phyloP scores from a whole-genome alignment of 2,888 invertebrate species.

The Dascillus cervinus region DNA sequence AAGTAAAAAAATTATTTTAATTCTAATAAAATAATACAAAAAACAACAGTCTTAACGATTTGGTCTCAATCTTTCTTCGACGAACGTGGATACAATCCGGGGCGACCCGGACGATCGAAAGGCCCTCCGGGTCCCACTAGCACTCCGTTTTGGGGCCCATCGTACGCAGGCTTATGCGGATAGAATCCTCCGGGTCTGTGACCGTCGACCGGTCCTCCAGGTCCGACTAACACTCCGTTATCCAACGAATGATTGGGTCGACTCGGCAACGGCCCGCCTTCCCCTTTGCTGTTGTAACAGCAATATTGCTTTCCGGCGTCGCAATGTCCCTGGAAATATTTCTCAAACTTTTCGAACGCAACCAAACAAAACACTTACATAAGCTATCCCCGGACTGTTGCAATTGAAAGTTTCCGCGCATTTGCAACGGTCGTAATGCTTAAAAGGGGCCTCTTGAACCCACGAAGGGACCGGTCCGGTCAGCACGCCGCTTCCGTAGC shows the following conservation, averaged over 20 bases:
- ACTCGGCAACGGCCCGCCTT: conserved; percentile 32
- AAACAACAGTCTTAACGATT: too few relatives aligned
- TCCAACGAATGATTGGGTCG: conserved; percentile 36
- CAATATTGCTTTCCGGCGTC: conserved; percentile 56
- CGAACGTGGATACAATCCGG: too few relatives aligned
- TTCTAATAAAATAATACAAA: too few relatives aligned
- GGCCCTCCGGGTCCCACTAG: conserved; percentile 48
- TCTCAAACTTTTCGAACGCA: too few relatives aligned
- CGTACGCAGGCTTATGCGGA: conserved; percentile 10
- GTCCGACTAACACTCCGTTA: conserved; percentile 44
- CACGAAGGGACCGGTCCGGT: conserved; percentile 42
- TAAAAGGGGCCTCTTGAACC: conserved; percentile 35
- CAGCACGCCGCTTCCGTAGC: conserved; percentile 24
- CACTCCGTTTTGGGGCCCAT: conserved; percentile 25
- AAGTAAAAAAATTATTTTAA: too few relatives aligned
- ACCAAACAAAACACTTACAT: conserved; percentile 45
- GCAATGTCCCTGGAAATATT: conserved; percentile 53
- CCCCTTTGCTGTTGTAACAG: conserved; percentile 45
- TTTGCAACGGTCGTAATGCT: conserved; percentile 43
- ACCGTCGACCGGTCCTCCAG: conserved; percentile 29
- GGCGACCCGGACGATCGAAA: conserved; percentile 44
- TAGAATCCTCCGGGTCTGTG: conserved; percentile 18
- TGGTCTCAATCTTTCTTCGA: too few relatives aligned
- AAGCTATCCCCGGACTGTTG: conserved; percentile 46
- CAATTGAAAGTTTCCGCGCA: conserved; percentile 51